These are phyloP conservation scores for Bombus superbus DNA, from an alignment of 1,140 invertebrate species.

Conservation along the genomic window DNA sequence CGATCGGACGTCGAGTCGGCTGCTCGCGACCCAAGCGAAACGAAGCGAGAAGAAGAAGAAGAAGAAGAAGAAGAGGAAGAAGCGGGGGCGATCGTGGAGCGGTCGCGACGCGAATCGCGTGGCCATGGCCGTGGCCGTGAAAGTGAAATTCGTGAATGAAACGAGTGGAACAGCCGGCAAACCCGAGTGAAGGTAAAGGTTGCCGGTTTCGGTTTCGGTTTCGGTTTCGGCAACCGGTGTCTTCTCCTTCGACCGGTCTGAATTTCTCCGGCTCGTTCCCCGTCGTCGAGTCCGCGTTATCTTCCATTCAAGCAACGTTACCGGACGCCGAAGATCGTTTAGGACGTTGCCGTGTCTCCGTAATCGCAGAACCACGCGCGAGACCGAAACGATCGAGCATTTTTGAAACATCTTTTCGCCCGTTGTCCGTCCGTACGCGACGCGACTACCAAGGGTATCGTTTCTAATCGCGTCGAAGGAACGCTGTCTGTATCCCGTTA, in stretches of 20 bases:
- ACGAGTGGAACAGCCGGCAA: conserved; percentile 67
- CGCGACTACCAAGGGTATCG: no score
- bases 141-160: conserved; percentile 82
- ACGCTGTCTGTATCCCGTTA: no score
- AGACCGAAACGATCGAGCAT: no score
- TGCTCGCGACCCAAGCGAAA: background rate
- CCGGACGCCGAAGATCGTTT: no score
- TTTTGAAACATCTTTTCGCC: no score
- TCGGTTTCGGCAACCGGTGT: conserved; percentile 21
- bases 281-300: no score
- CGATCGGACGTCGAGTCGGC: background rate
- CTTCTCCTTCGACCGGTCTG: background rate
- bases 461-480: no score
- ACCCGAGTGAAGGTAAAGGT: conserved; percentile 71
- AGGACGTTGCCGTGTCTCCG: no score
- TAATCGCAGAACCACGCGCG: no score
- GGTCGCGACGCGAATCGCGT: conserved; percentile 62
- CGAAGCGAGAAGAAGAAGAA: background rate
- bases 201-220: conserved; percentile 53
- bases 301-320: background rate
- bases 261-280: background rate
- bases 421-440: no score
- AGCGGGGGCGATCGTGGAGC: conserved; percentile 40
- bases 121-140: conserved; percentile 80
- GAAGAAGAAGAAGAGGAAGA: background rate